These are phyloP conservation scores for Holacanthella duospinosa DNA, from an alignment of 2,888 invertebrate genomes.

Conservation along the genomic window DNA sequence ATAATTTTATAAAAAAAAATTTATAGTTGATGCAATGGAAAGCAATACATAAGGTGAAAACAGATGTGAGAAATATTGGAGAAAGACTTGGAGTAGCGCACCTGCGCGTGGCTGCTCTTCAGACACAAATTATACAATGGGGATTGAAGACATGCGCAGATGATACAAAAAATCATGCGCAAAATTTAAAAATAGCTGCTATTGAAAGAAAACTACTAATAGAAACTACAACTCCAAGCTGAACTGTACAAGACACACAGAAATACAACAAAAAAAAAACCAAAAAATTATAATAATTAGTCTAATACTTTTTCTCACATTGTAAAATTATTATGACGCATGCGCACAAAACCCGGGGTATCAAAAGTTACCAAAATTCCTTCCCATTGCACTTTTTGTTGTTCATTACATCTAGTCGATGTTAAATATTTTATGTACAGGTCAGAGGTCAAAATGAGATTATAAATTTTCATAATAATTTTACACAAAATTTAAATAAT, in stretches of 20 bases:
- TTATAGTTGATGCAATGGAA: slow-evolving; percentile 20
- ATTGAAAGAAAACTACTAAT: slow-evolving; percentile 14
- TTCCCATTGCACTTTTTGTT: background rate
- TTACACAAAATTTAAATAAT: no score
- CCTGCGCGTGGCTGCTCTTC: slow-evolving; percentile 27
- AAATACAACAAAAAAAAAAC: background rate
- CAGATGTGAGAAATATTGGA: slow-evolving; percentile 20
- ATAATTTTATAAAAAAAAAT: background rate
- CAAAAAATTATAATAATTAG: background rate
- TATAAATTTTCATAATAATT: no score
- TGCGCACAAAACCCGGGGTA: no score
- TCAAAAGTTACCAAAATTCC: background rate
- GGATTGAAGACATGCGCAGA: slow-evolving; percentile 26
- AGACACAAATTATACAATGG: slow-evolving; percentile 31
- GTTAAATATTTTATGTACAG: no score
- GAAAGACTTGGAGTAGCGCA: slow-evolving; percentile 25
- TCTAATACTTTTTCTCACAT: background rate
- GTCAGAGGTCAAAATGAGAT: no score
- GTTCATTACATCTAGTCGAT: no score
- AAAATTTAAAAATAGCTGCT: slow-evolving; percentile 29
- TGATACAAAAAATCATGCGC: slow-evolving; percentile 25
- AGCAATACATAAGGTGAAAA: slow-evolving; percentile 21
- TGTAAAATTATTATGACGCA: no score
- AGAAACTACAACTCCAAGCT: no score
- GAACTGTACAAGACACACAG: background rate